A percentile compares a stretch with the other conserved stretches of the same genome.
These are phyloP conservation scores for Hypothenemus hampei DNA, from an alignment of 1,140 invertebrate genomes.

Conservation along the genomic window DNA sequence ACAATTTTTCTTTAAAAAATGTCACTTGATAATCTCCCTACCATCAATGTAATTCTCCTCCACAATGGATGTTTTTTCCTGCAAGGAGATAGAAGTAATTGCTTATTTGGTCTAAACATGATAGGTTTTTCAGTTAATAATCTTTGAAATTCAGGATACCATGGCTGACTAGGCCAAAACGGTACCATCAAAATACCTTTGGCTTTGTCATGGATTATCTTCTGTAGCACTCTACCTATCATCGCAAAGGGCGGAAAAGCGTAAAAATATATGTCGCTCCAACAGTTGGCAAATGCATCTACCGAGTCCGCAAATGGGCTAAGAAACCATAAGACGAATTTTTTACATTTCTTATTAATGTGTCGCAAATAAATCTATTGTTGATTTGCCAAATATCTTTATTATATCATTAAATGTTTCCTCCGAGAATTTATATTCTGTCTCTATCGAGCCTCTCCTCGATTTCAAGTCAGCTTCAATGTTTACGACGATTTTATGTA, in stretches of 20 bases:
- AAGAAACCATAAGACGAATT: conserved; percentile 36
- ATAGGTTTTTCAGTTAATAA: conserved; percentile 10
- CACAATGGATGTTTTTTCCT: conserved; percentile 26
- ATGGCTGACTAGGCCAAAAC: conserved; percentile 40
- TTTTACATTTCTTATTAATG: conserved; percentile 34
- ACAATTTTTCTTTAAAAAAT: too few relatives aligned
- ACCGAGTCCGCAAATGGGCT: conserved; percentile 29
- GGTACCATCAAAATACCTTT: conserved; percentile 37
- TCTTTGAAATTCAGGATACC: conserved; percentile 32
- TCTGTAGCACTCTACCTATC: conserved; percentile 30
- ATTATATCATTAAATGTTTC: not conserved
- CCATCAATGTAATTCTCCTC: conserved; percentile 32
- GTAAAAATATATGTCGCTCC: conserved; percentile 33
- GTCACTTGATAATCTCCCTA: conserved; percentile 33
- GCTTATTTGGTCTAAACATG: conserved; percentile 12
- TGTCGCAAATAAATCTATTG: conserved; percentile 20
- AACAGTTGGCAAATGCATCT: conserved; percentile 31
- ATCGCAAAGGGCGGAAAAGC: conserved; percentile 38
- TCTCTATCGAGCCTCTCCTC: not conserved
- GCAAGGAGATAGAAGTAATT: conserved; percentile 19
- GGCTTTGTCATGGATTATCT: conserved; percentile 32
- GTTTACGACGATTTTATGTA: conserved; percentile 33
- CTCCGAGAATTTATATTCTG: conserved; percentile 1
- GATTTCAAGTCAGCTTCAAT: conserved; percentile 33
- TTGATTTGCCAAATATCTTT: conserved; percentile 2